phyloP scores from a whole-genome alignment of 2,888 invertebrate genomes.

The Diarsia brunnea region DNA sequence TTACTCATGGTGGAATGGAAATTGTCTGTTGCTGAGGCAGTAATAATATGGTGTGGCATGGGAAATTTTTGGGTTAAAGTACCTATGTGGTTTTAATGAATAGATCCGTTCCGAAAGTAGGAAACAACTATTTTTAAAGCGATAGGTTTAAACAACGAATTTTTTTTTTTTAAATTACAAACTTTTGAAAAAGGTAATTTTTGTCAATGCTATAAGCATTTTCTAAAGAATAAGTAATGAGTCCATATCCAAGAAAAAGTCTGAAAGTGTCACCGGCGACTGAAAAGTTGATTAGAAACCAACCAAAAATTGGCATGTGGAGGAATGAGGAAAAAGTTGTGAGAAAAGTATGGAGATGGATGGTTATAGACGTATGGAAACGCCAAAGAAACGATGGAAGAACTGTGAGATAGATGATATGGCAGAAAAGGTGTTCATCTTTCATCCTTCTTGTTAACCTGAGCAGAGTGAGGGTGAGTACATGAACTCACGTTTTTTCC shows the following conservation, averaged over 20 bases:
- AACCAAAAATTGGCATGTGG: not conserved
- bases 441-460: not conserved
- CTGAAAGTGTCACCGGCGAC: not conserved
- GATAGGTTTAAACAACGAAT: too few species aligned
- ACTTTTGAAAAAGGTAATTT: too few species aligned
- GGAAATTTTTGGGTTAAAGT: not conserved
- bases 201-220: not conserved
- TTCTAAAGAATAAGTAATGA: not conserved
- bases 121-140: not conserved
- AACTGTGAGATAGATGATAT: not conserved
- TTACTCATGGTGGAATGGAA: conserved; percentile 22
- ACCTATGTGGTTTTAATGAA: conserved; percentile 5
- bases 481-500: too few species aligned
- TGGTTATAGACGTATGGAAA: not conserved
- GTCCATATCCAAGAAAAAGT: not conserved
- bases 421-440: not conserved
- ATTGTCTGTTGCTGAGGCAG: conserved; percentile 12
- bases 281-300: not conserved
- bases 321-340: not conserved
- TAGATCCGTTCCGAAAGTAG: conserved; percentile 4
- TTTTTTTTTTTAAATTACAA: too few species aligned
- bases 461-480: too few species aligned
- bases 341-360: not conserved
- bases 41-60: conserved; percentile 18
- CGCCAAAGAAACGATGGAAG: not conserved